Evolutionary conservation across 2,797 vertebrate genomes (phyloP).

Genomic region (Vultur gryphus): DNA sequence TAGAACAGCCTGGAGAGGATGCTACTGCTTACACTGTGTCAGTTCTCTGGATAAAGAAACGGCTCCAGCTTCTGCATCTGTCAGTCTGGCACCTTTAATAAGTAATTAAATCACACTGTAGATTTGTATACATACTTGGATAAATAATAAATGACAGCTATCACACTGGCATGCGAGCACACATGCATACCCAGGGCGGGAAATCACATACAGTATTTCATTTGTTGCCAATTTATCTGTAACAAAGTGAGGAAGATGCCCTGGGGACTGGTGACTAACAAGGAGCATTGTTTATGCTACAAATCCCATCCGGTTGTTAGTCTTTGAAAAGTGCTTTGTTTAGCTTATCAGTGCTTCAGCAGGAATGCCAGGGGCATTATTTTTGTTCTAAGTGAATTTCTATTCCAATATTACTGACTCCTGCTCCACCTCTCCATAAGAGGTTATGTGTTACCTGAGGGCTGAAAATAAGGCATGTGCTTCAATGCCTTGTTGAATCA

Average conservation of each 20-base stretch:
- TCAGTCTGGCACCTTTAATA: conserved; percentile 48
- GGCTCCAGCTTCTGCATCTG: conserved; percentile 19
- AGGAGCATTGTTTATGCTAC: conserved; percentile 56
- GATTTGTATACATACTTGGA: background rate
- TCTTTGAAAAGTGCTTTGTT: conserved; percentile 56
- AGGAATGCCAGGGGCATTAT: conserved; percentile 29
- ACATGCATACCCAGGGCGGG: background rate
- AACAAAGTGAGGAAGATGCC: conserved; percentile 53
- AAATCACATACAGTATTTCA: conserved; percentile 29
- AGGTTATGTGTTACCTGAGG: conserved; percentile 28
- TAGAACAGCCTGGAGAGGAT: background rate
- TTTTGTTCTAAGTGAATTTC: conserved; percentile 4
- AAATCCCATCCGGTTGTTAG: conserved; percentile 54
- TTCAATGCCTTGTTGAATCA: background rate
- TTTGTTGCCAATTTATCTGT: conserved; percentile 47
- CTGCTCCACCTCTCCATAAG: background rate
- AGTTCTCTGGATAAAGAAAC: background rate
- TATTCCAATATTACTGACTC: background rate
- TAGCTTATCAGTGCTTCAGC: conserved; percentile 41
- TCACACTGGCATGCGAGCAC: background rate
- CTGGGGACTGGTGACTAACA: conserved; percentile 46
- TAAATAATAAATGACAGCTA: conserved; percentile 52
- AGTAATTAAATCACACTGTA: conserved; percentile 30
- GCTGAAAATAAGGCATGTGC: background rate
- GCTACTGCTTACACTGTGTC: background rate